These are phyloP conservation scores for Macroglossus sobrinus DNA, from an alignment of 2,113 vertebrate species.

Conservation along the genomic window DNA sequence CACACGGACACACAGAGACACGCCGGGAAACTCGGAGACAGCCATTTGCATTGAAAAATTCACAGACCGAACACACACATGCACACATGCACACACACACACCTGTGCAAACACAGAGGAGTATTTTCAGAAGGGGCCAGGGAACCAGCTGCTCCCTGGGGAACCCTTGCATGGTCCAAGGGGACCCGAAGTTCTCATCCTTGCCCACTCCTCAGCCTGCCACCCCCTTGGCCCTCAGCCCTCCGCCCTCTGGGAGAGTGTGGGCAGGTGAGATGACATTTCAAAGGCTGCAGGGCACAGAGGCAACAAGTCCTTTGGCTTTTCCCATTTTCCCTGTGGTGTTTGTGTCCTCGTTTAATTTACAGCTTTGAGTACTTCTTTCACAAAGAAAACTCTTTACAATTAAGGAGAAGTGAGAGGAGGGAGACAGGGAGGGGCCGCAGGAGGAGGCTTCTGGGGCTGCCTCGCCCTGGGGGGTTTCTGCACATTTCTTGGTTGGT, in stretches of 20 bases:
- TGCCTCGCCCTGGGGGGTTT: background rate
- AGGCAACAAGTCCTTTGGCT: background rate
- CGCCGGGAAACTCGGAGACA: rapidly evolving
- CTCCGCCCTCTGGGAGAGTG: background rate
- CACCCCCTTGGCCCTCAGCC: background rate
- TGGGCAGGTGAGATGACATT: background rate
- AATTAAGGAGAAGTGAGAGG: background rate
- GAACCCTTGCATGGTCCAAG: background rate
- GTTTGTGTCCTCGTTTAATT: conserved; percentile 8
- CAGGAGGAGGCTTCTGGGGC: background rate
- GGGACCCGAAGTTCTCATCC: background rate
- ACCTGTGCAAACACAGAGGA: conserved; percentile 25
- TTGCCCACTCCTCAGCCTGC: background rate
- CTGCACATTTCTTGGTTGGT: background rate
- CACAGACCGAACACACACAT: background rate
- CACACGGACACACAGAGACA: background rate
- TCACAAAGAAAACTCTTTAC: background rate
- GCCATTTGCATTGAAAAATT: background rate
- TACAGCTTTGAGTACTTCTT: background rate
- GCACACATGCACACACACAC: background rate
- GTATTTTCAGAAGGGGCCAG: background rate
- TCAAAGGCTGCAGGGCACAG: background rate
- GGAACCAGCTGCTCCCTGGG: background rate
- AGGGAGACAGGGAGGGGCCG: background rate
- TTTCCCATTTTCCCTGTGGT: background rate